These are phyloP conservation scores for Ondatra zibethicus DNA, from an alignment of 2,113 vertebrate species.

Conservation along the genomic window DNA sequence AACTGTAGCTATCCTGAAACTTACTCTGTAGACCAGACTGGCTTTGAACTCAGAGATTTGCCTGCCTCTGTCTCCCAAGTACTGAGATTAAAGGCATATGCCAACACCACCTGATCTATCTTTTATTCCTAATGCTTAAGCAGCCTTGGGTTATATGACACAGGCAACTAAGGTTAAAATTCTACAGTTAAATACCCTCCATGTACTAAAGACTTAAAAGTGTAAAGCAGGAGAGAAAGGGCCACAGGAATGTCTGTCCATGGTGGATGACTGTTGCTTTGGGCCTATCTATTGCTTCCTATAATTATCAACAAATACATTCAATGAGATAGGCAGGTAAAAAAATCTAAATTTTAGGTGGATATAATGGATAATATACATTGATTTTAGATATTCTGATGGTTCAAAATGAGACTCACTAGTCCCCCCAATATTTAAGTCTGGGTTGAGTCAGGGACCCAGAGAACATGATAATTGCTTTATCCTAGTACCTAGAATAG, in stretches of 20 bases:
- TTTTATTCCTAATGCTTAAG: neutral
- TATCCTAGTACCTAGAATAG: neutral
- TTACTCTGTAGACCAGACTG: neutral
- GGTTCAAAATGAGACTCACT: neutral
- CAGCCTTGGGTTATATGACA: neutral
- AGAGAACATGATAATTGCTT: neutral
- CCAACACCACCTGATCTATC: neutral
- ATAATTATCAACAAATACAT: neutral
- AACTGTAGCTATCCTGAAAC: neutral
- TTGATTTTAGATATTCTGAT: neutral
- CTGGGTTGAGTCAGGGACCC: neutral
- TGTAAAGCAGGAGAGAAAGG: neutral
- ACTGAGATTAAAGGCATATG: neutral
- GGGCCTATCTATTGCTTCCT: neutral
- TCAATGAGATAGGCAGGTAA: neutral
- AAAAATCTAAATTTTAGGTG: neutral
- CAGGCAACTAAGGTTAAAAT: neutral
- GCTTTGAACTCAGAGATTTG: neutral
- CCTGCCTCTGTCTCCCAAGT: neutral
- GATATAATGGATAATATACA: neutral
- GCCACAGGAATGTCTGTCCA: neutral
- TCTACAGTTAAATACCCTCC: neutral
- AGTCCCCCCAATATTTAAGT: neutral
- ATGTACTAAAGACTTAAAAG: conserved; percentile 10
- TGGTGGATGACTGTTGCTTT: neutral